Evolutionary conservation across 2,888 invertebrate genomes (phyloP).

Genomic region (Drosophila subquinaria): DNA sequence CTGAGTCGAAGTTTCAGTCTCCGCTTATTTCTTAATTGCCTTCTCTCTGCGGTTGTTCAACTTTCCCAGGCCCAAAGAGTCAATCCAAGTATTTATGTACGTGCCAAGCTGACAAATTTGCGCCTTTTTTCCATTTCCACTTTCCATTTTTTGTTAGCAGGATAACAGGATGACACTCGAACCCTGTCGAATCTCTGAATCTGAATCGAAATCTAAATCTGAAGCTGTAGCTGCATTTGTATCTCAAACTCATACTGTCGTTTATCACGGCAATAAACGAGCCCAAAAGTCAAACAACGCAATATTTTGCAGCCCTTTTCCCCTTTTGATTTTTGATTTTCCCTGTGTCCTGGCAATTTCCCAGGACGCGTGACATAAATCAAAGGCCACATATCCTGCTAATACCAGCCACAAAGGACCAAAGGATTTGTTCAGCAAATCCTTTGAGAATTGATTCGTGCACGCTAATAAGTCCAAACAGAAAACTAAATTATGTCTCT

Average conservation of each 20-base stretch:
- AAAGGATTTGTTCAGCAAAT: conserved; percentile 82
- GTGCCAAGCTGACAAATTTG: conserved; percentile 70
- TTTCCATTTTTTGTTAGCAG: conserved; percentile 1
- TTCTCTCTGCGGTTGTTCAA: conserved; percentile 25
- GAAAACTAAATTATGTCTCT: conserved; percentile 76
- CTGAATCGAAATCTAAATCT: conserved; percentile 11
- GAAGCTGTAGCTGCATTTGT: neutral
- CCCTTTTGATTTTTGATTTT: neutral
- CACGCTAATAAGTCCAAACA: conserved; percentile 82
- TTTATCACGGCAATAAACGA: conserved; percentile 67
- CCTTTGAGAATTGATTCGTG: conserved; percentile 84
- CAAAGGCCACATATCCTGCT: conserved; percentile 51
- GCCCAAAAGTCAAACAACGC: conserved; percentile 52
- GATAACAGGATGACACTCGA: conserved; percentile 66
- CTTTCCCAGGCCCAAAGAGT: conserved; percentile 50
- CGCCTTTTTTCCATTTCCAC: conserved; percentile 49
- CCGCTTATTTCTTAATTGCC: conserved; percentile 37
- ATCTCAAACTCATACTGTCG: conserved; percentile 36
- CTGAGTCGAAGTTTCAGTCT: neutral
- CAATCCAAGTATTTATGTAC: conserved; percentile 30
- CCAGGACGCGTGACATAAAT: conserved; percentile 80
- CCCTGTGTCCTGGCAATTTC: conserved; percentile 46
- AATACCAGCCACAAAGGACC: conserved; percentile 20
- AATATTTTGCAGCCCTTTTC: conserved; percentile 44
- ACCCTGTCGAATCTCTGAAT: conserved; percentile 67